phyloP scores from a whole-genome alignment of 2,113 vertebrate species.

The Neopipo cinnamomea region DNA sequence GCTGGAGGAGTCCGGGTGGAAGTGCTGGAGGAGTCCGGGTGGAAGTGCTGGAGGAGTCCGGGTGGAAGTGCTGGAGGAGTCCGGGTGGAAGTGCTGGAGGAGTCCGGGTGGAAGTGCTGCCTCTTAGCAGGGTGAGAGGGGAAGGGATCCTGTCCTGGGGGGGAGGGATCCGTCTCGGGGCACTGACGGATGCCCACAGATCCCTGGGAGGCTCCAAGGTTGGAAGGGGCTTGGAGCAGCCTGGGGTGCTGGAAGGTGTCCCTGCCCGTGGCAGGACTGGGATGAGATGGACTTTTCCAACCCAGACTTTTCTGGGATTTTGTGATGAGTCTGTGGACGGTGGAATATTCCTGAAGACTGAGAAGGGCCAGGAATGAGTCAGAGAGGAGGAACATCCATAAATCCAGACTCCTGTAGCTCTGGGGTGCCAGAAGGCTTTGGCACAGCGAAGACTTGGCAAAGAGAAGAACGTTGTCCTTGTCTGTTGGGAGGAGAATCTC shows the following conservation, averaged over 20 bases:
- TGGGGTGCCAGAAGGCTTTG: background rate
- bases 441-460: background rate
- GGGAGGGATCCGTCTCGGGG: background rate
- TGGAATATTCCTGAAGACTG: background rate
- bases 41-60: no score
- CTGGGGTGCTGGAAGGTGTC: background rate
- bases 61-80: background rate
- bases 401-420: background rate
- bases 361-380: background rate
- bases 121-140: fast-evolving
- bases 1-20: background rate
- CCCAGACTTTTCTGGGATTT: background rate
- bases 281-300: background rate
- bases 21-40: no score
- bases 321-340: background rate
- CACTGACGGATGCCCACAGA: background rate
- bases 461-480: background rate
- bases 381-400: background rate
- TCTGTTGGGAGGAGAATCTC: background rate
- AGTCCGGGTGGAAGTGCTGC: no score
- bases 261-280: background rate
- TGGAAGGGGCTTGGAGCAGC: background rate
- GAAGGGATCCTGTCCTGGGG: background rate
- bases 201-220: background rate
- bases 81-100: no score